Base-by-base conservation (phyloP, 1,140 invertebrate species). In the Bombus waltoni region DNA sequence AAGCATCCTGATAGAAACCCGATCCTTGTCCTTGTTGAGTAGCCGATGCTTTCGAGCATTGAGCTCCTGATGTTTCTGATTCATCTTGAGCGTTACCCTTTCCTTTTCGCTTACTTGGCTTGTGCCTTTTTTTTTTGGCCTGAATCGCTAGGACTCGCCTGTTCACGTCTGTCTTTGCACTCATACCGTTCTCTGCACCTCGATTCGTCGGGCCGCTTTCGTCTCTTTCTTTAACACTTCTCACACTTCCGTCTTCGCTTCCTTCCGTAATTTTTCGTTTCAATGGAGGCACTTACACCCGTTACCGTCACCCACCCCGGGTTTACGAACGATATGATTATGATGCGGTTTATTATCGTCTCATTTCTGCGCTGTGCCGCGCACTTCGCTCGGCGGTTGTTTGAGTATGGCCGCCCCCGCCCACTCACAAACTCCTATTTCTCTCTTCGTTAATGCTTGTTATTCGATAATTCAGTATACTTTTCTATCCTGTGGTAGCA, bases 71-170 rank as follows among this genome's bases (percentile, higher is more conserved):
- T n/a, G 86, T 82, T 83, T 93, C 92, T 53, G 86, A 81, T 42
- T 93, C 92, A 57, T 87, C 57, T 78, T 94, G 93, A 95, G 95
- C 94, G 96, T 96, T 96, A 89, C 95, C 95, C 94, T 96, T 97
- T 68, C 96, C 96, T 96, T 98, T 97, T 95, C 97, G 97, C 94
- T 98, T 98, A 89, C 96, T 97, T 81, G 97, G 96, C 97, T 98
- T 98, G 95, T 98, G 97, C 87, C 98, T 96, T 94, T 98, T 98
- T 95, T 98, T 98, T 96, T 98, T 98, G 86, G 98, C 97, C 96
- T 98, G 97, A 93, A 98, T 98, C 93, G 97, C 97, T 94, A 98
- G 96, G 94, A 98, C 97, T 93, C 98, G 96, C 95, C 97, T 97
- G 96, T 98, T 98, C 94, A 98, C 97, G 95, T 98, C 97, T 94